Conservation (phyloP, 2,113 vertebrate genomes). For the Symphodus melops region DNA sequence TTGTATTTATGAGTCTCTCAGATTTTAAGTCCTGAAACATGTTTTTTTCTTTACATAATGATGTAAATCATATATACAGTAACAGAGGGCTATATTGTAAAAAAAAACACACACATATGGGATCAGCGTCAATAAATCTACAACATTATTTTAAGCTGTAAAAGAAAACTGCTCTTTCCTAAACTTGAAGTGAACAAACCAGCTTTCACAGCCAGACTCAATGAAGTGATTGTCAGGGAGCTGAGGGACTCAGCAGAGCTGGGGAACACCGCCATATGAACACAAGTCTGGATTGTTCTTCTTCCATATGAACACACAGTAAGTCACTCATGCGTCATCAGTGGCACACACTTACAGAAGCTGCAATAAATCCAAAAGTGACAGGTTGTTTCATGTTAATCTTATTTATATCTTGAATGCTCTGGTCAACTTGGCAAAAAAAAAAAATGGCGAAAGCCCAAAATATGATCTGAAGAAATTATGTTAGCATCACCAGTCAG, state of each 20-base stretch:
- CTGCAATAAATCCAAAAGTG: conserved; percentile 19
- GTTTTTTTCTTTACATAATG: conserved; percentile 3
- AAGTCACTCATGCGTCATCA: conserved; percentile 10
- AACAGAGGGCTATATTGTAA: conserved; percentile 9
- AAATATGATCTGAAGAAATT: background rate
- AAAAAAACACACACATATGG: background rate
- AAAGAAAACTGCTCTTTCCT: conserved; percentile 16
- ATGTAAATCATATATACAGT: background rate
- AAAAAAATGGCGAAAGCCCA: background rate
- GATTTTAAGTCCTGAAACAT: background rate
- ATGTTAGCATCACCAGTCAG: background rate
- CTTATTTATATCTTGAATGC: background rate
- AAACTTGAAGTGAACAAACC: conserved; percentile 23
- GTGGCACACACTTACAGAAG: conserved; percentile 2
- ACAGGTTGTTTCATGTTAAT: conserved; percentile 12
- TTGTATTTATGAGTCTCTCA: background rate
- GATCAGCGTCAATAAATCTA: conserved; percentile 18
- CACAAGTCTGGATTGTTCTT: conserved; percentile 39
- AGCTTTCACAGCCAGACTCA: conserved; percentile 43
- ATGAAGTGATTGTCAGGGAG: conserved; percentile 48
- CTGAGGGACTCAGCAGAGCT: conserved; percentile 21
- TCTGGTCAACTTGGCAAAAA: background rate
- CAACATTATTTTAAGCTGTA: conserved; percentile 21
- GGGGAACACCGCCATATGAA: conserved; percentile 10
- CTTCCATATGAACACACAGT: conserved; percentile 14